These are phyloP conservation scores for Zygaena filipendulae DNA, from an alignment of 2,888 invertebrate genomes.

Conservation along the genomic window DNA sequence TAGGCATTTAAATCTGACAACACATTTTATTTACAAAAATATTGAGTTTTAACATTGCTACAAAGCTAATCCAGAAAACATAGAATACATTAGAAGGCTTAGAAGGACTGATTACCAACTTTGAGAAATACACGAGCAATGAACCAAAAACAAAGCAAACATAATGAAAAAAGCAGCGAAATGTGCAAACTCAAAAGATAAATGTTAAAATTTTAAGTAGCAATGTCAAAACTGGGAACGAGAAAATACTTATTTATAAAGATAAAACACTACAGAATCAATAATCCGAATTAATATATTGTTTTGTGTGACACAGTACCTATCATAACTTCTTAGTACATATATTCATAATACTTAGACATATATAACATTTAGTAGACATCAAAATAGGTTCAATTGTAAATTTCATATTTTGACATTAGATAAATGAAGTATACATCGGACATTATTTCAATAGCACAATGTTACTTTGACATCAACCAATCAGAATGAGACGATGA, in stretches of 20 bases:
- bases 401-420: no score
- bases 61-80: conserved; percentile 22
- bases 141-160: conserved; percentile 23
- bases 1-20: conserved; percentile 50
- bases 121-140: conserved; percentile 46
- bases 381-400: conserved; percentile 51
- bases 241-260: conserved; percentile 23
- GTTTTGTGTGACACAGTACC: conserved; percentile 40
- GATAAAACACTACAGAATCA: conserved; percentile 50
- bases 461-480: no score
- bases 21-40: conserved; percentile 37
- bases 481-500: no score
- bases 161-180: conserved; percentile 18
- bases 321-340: conserved; percentile 34
- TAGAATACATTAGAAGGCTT: no score
- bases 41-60: conserved; percentile 62
- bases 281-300: conserved; percentile 39
- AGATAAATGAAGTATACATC: no score
- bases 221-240: conserved; percentile 58
- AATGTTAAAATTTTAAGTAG: no score
- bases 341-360: conserved; percentile 45
- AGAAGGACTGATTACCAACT: conserved; percentile 38
- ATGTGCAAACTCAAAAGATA: conserved; percentile 12
- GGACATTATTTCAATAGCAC: no score
- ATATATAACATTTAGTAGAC: conserved; percentile 67